These are phyloP conservation scores for Cassiopea xamachana DNA, from an alignment of 30 jellyfish, hydroid and myxozoan genomes.

Conservation along the genomic window DNA sequence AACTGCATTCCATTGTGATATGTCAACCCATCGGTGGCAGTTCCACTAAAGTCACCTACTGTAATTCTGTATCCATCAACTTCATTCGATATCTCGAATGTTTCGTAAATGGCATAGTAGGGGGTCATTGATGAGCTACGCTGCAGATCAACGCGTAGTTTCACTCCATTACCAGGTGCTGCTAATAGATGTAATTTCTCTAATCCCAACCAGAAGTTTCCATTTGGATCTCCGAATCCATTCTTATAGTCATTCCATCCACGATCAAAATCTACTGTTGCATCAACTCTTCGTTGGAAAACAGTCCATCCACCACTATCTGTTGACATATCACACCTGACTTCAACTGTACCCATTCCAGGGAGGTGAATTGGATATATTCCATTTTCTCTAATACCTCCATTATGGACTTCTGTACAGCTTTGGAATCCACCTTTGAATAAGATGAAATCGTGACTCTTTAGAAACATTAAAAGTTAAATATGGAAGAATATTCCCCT, in stretches of 20 bases:
- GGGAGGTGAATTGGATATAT: background rate
- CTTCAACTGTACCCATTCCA: background rate
- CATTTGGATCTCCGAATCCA: background rate
- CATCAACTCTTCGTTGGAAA: constrained; percentile 14
- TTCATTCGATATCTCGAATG: background rate
- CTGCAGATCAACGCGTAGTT: background rate
- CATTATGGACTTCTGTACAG: background rate
- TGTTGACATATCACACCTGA: background rate
- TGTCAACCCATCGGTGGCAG: background rate
- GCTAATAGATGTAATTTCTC: constrained; percentile 4
- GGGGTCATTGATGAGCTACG: too few species aligned
- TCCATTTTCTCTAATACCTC: background rate
- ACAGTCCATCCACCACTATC: constrained; percentile 1
- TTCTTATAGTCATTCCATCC: background rate
- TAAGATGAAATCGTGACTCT: too few species aligned
- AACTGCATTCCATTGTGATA: background rate
- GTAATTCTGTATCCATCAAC: background rate
- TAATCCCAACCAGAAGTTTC: constrained; percentile 19
- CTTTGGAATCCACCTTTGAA: too few species aligned
- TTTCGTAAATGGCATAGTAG: background rate
- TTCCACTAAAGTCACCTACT: background rate
- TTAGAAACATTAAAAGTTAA: too few species aligned
- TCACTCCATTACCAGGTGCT: background rate
- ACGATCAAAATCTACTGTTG: background rate
- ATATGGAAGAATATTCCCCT: too few species aligned